Evolutionary conservation across 2,888 invertebrate species (phyloP).

Genomic region (Dicranocentrus wangi): DNA sequence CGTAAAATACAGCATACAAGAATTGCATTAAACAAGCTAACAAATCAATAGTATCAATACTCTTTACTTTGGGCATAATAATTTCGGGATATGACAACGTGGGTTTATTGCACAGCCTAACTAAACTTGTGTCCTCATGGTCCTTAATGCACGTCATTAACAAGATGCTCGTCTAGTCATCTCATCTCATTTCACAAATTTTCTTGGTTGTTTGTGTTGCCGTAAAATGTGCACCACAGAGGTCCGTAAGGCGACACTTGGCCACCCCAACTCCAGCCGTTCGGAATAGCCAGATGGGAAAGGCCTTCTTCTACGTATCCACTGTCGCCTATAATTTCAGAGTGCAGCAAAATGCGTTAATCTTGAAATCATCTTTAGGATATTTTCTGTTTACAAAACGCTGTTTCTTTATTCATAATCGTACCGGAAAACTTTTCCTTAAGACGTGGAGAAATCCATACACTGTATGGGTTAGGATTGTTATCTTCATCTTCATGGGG

Average conservation of each 20-base stretch:
- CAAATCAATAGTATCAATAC: no score
- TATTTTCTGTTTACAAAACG: no score
- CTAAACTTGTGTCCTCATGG: no score
- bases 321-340: slow-evolving; percentile 72
- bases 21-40: no score
- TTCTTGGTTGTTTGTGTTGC: slow-evolving; percentile 59
- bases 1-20: no score
- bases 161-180: no score
- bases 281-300: slow-evolving; percentile 85
- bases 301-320: slow-evolving; percentile 83
- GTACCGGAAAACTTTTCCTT: slow-evolving; percentile 68
- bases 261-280: slow-evolving; percentile 90
- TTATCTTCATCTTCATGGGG: slow-evolving; percentile 51
- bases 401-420: background rate
- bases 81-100: no score
- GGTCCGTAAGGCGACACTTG: slow-evolving; percentile 84
- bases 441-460: slow-evolving; percentile 69
- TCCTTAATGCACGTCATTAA: no score
- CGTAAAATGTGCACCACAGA: slow-evolving; percentile 83
- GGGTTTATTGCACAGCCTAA: no score
- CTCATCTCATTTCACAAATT: slow-evolving; percentile 5
- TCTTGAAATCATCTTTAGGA: background rate
- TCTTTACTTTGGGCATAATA: no score
- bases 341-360: background rate
- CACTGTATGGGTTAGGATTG: slow-evolving; percentile 55